Conservation (phyloP, 2,797 vertebrate genomes). For the Karalla daura region DNA sequence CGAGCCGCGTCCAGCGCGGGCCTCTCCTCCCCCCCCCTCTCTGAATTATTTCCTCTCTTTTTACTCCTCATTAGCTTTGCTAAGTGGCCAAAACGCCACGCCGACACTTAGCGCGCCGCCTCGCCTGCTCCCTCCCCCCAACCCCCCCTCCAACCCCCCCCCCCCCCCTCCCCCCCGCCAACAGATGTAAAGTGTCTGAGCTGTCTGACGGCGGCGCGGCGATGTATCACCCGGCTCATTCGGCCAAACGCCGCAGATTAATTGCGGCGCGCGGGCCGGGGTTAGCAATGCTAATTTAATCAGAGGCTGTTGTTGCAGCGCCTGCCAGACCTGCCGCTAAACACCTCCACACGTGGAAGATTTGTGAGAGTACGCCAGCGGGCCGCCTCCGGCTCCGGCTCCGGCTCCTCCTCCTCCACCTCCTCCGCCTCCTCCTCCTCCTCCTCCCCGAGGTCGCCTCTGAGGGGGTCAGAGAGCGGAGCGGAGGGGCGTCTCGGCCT, state of each 20-base stretch:
- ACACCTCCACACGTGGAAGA: slow-evolving; percentile 22
- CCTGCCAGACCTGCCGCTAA: slow-evolving; percentile 38
- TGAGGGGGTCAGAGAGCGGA: background rate
- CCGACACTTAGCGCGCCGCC: slow-evolving; percentile 48
- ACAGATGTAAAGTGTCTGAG: slow-evolving; percentile 70
- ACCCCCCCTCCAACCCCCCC: slow-evolving; percentile 37
- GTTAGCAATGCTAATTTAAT: slow-evolving; percentile 86
- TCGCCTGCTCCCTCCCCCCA: too few relatives aligned
- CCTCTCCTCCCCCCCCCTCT: slow-evolving; percentile 32
- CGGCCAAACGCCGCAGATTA: slow-evolving; percentile 76
- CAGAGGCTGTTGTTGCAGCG: slow-evolving; percentile 58
- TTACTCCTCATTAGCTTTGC: slow-evolving; percentile 54
- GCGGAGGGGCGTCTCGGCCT: background rate
- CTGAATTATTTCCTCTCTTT: slow-evolving; percentile 49
- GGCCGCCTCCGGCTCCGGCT: too few relatives aligned
- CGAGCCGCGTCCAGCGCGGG: slow-evolving; percentile 7
- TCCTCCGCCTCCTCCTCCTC: too few relatives aligned
- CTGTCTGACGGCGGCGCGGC: slow-evolving; percentile 56
- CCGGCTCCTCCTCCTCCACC: background rate
- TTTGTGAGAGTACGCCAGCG: slow-evolving; percentile 30
- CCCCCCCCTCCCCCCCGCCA: slow-evolving; percentile 41
- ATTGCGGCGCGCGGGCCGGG: slow-evolving; percentile 60
- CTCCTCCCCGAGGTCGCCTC: background rate
- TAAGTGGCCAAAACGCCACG: slow-evolving; percentile 52
- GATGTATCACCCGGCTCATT: slow-evolving; percentile 77